phyloP scores from a whole-genome alignment of 2,888 invertebrate genomes.

The Drepana falcataria region DNA sequence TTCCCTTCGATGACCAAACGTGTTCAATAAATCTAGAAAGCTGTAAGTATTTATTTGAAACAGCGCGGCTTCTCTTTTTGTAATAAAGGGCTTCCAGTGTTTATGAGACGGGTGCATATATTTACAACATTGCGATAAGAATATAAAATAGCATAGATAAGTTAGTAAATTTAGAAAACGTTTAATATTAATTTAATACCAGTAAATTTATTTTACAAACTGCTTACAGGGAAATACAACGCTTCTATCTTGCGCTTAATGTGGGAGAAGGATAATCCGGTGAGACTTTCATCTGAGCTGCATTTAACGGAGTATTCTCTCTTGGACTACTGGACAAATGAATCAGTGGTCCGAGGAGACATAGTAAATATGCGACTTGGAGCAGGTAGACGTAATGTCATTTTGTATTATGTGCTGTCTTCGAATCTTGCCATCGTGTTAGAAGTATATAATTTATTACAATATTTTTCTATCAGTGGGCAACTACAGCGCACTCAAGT shows the following conservation, averaged over 20 bases:
- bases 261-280: slow-evolving; percentile 87
- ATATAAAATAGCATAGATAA: no score
- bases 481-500: slow-evolving; percentile 88
- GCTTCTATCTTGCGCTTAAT: slow-evolving; percentile 84
- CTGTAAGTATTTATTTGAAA: slow-evolving; percentile 76
- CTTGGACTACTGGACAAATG: slow-evolving; percentile 84
- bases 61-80: no score
- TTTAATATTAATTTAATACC: background rate
- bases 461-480: slow-evolving; percentile 78
- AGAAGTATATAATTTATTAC: no score
- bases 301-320: slow-evolving; percentile 90
- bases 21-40: slow-evolving; percentile 89
- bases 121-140: no score
- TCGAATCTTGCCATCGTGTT: slow-evolving; percentile 9
- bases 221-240: slow-evolving; percentile 87
- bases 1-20: slow-evolving; percentile 91
- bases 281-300: slow-evolving; percentile 85
- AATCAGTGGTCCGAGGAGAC: slow-evolving; percentile 83
- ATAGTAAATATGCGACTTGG: slow-evolving; percentile 83
- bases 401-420: slow-evolving; percentile 11
- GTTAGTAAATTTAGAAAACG: no score
- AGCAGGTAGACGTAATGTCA: slow-evolving; percentile 81
- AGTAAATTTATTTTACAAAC: slow-evolving; percentile 19
- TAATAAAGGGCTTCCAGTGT: no score
- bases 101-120: no score